phyloP scores from a whole-genome alignment of 2,113 vertebrate genomes.

The Pollachius pollachius region DNA sequence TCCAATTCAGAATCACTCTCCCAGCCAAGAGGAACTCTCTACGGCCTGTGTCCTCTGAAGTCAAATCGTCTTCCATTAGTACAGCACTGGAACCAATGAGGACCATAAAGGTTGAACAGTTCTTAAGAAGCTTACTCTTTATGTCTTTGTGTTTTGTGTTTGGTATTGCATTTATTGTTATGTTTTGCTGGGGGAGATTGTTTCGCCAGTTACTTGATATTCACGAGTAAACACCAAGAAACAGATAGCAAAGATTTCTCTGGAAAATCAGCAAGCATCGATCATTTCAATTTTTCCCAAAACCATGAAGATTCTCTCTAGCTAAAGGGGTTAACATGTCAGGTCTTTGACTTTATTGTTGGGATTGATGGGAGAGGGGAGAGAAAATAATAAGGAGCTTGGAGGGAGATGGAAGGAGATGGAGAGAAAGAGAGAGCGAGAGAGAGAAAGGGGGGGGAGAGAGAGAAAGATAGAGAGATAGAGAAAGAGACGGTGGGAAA shows the following conservation, averaged over 20 bases:
- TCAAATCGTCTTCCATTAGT: conserved; percentile 47
- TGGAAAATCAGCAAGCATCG: no score
- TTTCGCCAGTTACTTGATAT: background rate
- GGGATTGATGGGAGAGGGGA: no score
- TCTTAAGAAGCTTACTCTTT: background rate
- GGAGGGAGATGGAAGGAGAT: background rate
- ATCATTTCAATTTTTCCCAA: background rate
- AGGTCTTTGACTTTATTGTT: no score
- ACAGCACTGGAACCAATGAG: background rate
- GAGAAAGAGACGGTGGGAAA: background rate
- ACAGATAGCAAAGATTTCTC: no score
- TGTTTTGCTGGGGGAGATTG: no score
- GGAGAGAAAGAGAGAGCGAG: background rate
- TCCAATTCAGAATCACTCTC: conserved; percentile 54
- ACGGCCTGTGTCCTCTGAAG: conserved; percentile 60
- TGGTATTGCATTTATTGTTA: no score
- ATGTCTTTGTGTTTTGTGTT: no score
- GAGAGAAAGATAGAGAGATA: background rate
- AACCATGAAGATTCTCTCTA: background rate
- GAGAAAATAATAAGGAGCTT: no score
- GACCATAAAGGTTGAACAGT: no score
- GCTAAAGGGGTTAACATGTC: background rate
- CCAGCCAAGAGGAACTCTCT: conserved; percentile 57
- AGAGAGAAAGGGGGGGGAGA: background rate
- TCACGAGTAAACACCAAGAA: no score